Percentiles rank a stretch among this genome's conserved stretches.
Evolutionary conservation across 2,797 vertebrate genomes (phyloP).

Genomic region (Pristis pectinata): DNA sequence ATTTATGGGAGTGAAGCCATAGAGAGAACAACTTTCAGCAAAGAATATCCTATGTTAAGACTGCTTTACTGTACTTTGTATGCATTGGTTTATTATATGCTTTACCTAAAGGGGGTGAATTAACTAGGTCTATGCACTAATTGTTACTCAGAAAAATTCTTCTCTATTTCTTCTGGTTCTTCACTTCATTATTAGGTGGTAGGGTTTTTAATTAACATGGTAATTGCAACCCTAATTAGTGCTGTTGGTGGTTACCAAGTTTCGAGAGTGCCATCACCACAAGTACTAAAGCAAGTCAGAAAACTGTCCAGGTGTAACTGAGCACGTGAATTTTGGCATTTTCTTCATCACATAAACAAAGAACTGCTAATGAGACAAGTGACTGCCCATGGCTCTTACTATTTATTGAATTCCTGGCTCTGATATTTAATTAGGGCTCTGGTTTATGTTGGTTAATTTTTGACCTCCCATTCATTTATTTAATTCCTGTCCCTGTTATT

Average conservation of each 20-base stretch:
- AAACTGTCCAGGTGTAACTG: not conserved
- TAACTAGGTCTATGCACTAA: not conserved
- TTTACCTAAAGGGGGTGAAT: not conserved
- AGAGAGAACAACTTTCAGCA: not conserved
- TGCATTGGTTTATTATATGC: not conserved
- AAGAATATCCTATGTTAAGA: not conserved
- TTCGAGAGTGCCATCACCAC: not conserved
- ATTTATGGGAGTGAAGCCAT: not conserved
- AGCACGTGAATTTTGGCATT: not conserved
- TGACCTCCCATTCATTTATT: not conserved
- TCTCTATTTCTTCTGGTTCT: not conserved
- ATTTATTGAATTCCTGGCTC: not conserved
- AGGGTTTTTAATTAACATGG: not conserved
- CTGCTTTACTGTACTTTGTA: not conserved
- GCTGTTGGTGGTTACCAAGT: not conserved
- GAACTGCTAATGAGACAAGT: not conserved
- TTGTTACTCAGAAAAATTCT: not conserved
- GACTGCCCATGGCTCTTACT: not conserved
- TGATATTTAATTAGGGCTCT: not conserved
- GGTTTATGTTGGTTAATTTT: not conserved
- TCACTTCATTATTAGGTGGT: not conserved
- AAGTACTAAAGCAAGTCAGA: not conserved
- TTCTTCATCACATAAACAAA: not conserved
- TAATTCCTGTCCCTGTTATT: not conserved
- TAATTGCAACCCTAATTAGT: not conserved